These are phyloP conservation scores for Anagyrus pseudococci DNA, from an alignment of 2,888 invertebrate species.

Conservation along the genomic window DNA sequence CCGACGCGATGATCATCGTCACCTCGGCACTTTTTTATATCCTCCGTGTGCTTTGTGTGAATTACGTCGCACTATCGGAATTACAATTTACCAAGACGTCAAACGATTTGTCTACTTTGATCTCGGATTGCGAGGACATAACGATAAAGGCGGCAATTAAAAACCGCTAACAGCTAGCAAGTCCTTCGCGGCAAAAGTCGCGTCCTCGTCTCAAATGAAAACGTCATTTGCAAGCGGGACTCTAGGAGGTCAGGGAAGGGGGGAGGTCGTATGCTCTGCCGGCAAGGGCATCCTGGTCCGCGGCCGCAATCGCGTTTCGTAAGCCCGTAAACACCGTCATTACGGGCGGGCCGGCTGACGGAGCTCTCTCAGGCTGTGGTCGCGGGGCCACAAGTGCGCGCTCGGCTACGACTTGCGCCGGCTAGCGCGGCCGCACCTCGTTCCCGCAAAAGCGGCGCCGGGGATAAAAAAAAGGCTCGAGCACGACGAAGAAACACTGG, in stretches of 20 bases:
- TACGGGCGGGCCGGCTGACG: slow-evolving; percentile 29
- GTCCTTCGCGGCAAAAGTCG: too few species aligned
- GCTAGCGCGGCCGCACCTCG: neutral
- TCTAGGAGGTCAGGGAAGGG: too few species aligned
- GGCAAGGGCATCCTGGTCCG: neutral
- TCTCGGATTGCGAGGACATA: too few species aligned
- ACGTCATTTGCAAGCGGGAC: slow-evolving; percentile 2
- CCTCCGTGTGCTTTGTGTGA: too few species aligned
- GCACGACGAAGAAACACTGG: neutral
- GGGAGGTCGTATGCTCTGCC: neutral
- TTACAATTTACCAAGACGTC: too few species aligned
- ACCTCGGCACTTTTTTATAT: slow-evolving; percentile 31
- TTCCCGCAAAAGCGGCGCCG: neutral
- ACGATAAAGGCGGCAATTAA: too few species aligned
- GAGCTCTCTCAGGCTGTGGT: neutral
- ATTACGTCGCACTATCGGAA: too few species aligned
- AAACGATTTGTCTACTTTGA: too few species aligned
- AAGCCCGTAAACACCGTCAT: slow-evolving; percentile 40
- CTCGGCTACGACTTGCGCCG: too few species aligned
- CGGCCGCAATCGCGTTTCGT: slow-evolving; percentile 29
- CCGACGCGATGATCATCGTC: slow-evolving; percentile 31
- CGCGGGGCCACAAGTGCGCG: too few species aligned
- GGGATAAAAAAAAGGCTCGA: neutral
- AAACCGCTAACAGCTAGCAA: too few species aligned
- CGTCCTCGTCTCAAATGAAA: slow-evolving; percentile 24